Evolutionary conservation across 2,113 vertebrate species (phyloP), one percentile per base, ranked within the genome.

Genomic region (Phrynocephalus versicolor): DNA sequence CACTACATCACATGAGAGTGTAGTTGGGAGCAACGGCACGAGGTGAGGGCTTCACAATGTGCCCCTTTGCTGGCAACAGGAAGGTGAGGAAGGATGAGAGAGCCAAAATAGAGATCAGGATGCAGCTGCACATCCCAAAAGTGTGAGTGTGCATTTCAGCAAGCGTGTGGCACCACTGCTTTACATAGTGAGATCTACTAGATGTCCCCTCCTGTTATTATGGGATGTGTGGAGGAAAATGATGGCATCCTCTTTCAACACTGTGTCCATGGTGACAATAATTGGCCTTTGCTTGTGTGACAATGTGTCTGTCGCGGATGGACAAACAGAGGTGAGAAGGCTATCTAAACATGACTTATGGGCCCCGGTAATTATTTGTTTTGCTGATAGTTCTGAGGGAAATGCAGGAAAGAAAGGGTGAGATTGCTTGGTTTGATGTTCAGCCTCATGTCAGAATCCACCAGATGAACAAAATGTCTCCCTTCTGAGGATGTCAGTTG

Each of bases 221-320:
- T 33, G 13, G n/a, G 14, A 70, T 70, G 67, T 16, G 27, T 70
- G 67, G 67, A 70, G 33, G n/a, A 35, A 2, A 35, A 18, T 30
- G 1, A 15, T 14, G 67, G 12, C 33, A 16, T 70, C 45, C 62
- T 33, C 3, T 13, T 30, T 37, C 33, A 62, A 15, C 58, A 23
- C 25, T 27, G 58, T 62, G 33, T 41, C 77, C 37, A 23, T 25
- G 23, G 57, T 35, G 62, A 64, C 62, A 62, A 79, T 39, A 37
- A 64, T 62, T 64, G 62, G n/a, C n/a, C 91, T 93, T 92, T 92
- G 81, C 87, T 89, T 87, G 88, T 89, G 85, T 89, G 88, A 91
- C 87, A 89, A 92, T 92, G 88, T 91, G 87, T 92, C 86, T 94
- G 91, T 91, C 85, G 85, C 83, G 93, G 94, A 93, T 92, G 92